Evolutionary conservation across 2,113 vertebrate species (phyloP).

Genomic region (Octodon degus): DNA sequence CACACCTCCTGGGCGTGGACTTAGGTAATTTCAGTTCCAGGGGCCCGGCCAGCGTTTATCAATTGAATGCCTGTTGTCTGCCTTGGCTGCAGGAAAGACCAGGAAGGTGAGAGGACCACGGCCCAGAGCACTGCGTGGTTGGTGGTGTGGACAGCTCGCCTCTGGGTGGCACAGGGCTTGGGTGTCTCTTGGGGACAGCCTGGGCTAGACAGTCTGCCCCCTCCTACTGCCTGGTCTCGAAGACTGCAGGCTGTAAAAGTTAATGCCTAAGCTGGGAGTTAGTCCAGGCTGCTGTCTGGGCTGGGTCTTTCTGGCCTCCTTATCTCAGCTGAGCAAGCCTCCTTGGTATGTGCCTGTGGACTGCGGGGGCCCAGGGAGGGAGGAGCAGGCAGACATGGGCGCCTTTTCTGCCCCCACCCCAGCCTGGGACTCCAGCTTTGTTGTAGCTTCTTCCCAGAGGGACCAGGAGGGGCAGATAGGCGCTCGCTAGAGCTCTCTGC

Average conservation of each 20-base stretch:
- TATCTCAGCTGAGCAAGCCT: constrained; percentile 49
- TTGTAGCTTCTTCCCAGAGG: background rate
- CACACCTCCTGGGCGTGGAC: background rate
- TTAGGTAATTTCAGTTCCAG: background rate
- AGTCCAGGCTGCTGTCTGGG: constrained; percentile 31
- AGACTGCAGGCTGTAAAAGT: background rate
- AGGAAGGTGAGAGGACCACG: background rate
- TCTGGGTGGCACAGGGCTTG: background rate
- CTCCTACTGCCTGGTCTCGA: background rate
- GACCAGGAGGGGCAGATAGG: background rate
- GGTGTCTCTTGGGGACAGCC: background rate
- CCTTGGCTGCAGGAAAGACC: background rate
- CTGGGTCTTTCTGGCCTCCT: background rate
- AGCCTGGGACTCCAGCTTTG: background rate
- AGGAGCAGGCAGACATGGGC: background rate
- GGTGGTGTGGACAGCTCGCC: background rate
- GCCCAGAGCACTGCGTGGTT: background rate
- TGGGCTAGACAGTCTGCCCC: background rate
- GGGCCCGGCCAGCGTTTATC: background rate
- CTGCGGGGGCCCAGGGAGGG: background rate
- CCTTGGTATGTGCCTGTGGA: constrained; percentile 26
- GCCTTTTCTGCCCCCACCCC: background rate
- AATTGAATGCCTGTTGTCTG: background rate
- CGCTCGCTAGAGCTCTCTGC: background rate
- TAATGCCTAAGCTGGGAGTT: constrained; percentile 7